Percentiles rank a stretch among this genome's conserved stretches.
phyloP scores from a whole-genome alignment of 23 tunicate species.

The Botrylloides violaceus region DNA sequence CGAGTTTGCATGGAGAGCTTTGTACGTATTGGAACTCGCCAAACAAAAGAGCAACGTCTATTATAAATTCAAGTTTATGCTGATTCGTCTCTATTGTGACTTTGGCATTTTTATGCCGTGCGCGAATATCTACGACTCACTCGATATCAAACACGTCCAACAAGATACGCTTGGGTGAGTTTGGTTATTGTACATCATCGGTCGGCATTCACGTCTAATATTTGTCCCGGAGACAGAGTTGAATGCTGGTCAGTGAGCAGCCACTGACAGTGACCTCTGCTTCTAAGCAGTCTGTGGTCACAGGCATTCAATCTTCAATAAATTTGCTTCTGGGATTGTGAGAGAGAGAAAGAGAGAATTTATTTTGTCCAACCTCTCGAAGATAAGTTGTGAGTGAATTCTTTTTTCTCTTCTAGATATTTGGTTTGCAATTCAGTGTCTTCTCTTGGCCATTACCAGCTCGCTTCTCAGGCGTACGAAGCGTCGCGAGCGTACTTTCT shows the following conservation, averaged over 20 bases:
- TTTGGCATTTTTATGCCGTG: conserved; percentile 75
- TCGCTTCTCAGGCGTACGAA: conserved; percentile 63
- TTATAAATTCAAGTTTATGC: conserved; percentile 53
- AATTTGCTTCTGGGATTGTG: no score
- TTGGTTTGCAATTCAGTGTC: conserved; percentile 47
- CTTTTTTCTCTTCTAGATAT: conserved; percentile 40
- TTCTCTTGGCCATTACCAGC: conserved; percentile 57
- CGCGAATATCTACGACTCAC: conserved; percentile 61
- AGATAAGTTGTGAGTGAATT: no score
- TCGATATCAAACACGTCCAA: conserved; percentile 85
- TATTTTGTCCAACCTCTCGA: no score
- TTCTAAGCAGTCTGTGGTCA: no score
- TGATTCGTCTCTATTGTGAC: conserved; percentile 61
- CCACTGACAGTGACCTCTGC: no score
- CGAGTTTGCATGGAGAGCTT: conserved; percentile 50
- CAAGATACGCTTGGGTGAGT: conserved; percentile 82
- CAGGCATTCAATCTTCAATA: no score
- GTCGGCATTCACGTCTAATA: no score
- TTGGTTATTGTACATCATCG: no score
- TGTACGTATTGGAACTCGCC: conserved; percentile 38
- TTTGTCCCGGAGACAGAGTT: no score
- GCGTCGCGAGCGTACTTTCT: conserved; percentile 36
- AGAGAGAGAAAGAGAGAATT: no score
- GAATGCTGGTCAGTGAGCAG: no score
- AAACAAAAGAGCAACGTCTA: conserved; percentile 36